These are phyloP conservation scores for Synergus gifuensis DNA, from an alignment of 2,888 invertebrate genomes.

Conservation along the genomic window DNA sequence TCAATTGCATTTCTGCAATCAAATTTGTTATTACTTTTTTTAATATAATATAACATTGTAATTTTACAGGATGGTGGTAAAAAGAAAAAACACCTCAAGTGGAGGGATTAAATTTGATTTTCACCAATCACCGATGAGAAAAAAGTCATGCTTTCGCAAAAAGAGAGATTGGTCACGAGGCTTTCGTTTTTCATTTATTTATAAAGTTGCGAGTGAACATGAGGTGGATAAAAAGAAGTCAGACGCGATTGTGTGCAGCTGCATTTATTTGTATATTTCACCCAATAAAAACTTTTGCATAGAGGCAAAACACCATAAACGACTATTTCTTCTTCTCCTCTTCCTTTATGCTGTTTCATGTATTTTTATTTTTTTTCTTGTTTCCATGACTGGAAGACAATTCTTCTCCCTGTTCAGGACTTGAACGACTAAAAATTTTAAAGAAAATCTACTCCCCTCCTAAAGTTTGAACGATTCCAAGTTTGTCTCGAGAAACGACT, in stretches of 20 bases:
- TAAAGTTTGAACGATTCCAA: constrained; percentile 52
- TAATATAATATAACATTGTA: background rate
- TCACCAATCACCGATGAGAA: background rate
- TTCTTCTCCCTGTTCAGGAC: constrained; percentile 42
- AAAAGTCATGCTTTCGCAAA: background rate
- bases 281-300: constrained; percentile 43
- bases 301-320: constrained; percentile 28
- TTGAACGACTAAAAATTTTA: constrained; percentile 16
- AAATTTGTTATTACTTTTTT: background rate
- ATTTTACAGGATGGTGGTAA: constrained; percentile 38
- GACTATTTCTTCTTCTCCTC: background rate
- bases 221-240: background rate
- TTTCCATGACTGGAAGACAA: constrained; percentile 29
- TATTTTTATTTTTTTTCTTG: background rate
- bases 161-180: background rate
- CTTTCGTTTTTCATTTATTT: background rate
- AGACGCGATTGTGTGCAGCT: constrained; percentile 4
- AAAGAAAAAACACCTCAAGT: background rate
- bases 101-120: background rate
- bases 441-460: constrained; percentile 35
- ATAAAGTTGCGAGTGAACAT: background rate
- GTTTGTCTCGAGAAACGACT: constrained; percentile 55
- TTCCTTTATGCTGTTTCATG: background rate
- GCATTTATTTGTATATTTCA: constrained; percentile 43
- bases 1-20: background rate